Base-by-base conservation (phyloP, 1,140 invertebrate species). In the Drosophila lacertosa region DNA sequence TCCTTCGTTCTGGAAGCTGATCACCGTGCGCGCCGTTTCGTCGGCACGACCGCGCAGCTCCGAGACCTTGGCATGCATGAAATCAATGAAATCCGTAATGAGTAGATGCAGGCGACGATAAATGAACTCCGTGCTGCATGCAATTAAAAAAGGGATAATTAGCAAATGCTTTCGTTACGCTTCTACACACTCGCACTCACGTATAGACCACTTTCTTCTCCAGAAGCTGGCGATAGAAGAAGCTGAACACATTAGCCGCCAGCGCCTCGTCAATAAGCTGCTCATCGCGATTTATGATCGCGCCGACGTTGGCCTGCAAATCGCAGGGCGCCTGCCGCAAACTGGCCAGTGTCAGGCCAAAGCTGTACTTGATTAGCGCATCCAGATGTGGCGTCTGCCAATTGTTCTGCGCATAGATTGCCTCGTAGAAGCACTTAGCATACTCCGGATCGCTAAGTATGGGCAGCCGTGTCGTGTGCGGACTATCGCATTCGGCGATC, bases 31-130 rank as follows among this genome's bases (percentile, higher is more conserved):
- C 15, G 97, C 96, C 0, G 95, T 95, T 92, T 99, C 98, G 91
- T 99, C 97, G 0, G 97, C 97, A 73, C 96, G 93, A 74, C 95
- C 95, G 40, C 96, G 92, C 42, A 98, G 91, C 88, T 97, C 96
- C 4, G 89, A 77, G 4, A 91, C 94, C 92, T 98, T 98, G 29
- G 97, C 92, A 32, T 98, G 97, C 97, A 99, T 97, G 32, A 96
- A 93, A 45, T 97, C 94, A 54, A 99, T 97, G 74, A 99, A 98
- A 91, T 99, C 98, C 0, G 97, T 97, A 42, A 99, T 93, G 1
- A 99, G 90, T 9, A 94, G 93, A 90, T 99, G 98, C 32, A 99
- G 93, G 50, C 96, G 94, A 39, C 95, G 94, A 72, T 97, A 92
- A 77, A 97, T 97, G 90, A 97, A 98, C 90, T 91, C 89, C 10